Conservation (phyloP, 2,888 invertebrate genomes). For the Priocnemis perturbator region DNA sequence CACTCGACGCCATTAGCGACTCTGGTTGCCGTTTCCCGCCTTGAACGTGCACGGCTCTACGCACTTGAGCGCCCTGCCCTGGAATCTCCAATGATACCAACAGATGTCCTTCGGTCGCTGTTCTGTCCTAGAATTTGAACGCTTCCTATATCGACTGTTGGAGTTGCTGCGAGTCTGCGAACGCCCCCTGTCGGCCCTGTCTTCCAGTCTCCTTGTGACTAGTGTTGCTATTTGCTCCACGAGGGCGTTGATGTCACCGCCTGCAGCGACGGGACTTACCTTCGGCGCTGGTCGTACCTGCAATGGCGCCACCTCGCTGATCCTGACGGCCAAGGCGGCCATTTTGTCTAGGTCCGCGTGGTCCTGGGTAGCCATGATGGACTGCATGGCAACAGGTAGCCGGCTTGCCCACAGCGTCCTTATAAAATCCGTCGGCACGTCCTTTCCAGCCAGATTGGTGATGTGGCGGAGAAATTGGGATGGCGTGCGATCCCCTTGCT, state of each 20-base stretch:
- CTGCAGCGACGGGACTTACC: not conserved
- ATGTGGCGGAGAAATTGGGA: not conserved
- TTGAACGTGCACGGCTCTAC: not conserved
- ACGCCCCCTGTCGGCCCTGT: not conserved
- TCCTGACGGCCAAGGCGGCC: not conserved
- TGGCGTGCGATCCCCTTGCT: not conserved
- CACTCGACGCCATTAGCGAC: not conserved
- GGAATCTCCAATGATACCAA: not conserved
- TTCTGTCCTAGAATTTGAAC: not conserved
- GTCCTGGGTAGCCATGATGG: not conserved
- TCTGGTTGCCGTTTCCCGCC: not conserved
- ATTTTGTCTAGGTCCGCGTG: not conserved
- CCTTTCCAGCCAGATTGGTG: not conserved
- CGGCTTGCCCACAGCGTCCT: not conserved
- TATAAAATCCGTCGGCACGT: not conserved
- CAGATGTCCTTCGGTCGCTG: not conserved
- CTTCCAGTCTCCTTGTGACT: not conserved
- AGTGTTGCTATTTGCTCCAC: not conserved
- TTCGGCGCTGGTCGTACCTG: no score
- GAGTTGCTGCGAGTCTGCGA: not conserved
- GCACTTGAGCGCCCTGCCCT: not conserved
- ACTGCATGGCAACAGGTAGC: not conserved
- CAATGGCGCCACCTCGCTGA: not conserved
- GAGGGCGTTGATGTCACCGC: not conserved
- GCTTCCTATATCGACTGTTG: not conserved